phyloP scores from a whole-genome alignment of 2,113 vertebrate genomes.

The Tachuris rubrigastra region DNA sequence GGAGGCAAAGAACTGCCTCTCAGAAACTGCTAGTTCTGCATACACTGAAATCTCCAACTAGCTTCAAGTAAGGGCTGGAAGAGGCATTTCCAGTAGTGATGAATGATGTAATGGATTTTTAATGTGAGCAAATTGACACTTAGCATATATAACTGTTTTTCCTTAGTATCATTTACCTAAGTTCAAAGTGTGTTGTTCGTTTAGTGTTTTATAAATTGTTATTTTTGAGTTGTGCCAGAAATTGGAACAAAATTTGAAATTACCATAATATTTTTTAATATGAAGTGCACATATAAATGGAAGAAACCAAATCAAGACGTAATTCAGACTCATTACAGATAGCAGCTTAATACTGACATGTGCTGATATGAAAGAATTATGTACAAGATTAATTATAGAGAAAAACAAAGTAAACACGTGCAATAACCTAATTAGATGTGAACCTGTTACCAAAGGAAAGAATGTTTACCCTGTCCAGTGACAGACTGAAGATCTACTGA shows the following conservation, averaged over 20 bases:
- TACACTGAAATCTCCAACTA: background rate
- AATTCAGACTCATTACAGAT: conserved; percentile 14
- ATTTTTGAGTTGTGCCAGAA: background rate
- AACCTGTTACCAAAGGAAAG: background rate
- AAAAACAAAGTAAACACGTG: background rate
- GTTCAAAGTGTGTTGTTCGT: background rate
- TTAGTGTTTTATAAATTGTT: conserved; percentile 1
- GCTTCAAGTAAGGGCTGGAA: background rate
- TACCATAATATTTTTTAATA: background rate
- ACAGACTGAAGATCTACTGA: background rate
- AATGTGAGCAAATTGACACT: background rate
- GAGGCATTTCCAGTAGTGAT: background rate
- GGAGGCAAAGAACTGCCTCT: background rate
- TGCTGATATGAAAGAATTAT: background rate
- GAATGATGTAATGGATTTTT: background rate
- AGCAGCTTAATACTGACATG: background rate
- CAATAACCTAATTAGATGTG: conserved; percentile 7
- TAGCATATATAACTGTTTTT: background rate
- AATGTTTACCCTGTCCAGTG: background rate
- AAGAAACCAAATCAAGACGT: background rate
- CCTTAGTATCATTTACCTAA: background rate
- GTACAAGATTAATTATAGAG: background rate
- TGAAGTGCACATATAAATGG: background rate
- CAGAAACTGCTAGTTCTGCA: background rate
- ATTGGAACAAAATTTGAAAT: background rate